Percentiles rank a stretch among this genome's conserved stretches.
phyloP scores from a whole-genome alignment of 2,888 invertebrate species.

The Neuroscelio doddi region DNA sequence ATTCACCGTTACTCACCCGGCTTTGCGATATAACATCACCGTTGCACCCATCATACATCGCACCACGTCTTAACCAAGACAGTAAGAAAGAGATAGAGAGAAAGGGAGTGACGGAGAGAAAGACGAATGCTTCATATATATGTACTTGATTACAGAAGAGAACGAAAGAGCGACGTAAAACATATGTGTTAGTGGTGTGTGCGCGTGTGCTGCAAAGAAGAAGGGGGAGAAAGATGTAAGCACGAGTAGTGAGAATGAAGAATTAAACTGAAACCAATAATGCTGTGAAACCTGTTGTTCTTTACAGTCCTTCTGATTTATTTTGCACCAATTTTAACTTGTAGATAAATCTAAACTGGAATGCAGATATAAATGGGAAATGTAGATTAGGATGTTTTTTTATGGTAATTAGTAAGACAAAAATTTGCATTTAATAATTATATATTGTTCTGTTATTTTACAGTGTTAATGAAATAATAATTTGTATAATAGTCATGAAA shows the following conservation, averaged over 20 bases:
- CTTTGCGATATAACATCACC: conserved; percentile 5
- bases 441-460: no score
- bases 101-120: not conserved
- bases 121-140: not conserved
- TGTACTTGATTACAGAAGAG: conserved; percentile 1
- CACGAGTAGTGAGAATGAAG: conserved; percentile 3
- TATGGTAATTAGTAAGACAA: no score
- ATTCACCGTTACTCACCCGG: conserved; percentile 21
- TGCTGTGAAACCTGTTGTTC: conserved; percentile 13
- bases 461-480: no score
- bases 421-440: no score
- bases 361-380: not conserved
- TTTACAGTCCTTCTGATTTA: not conserved
- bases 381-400: no score
- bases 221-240: conserved; percentile 4
- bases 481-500: no score
- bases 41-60: conserved; percentile 11
- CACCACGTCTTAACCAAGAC: conserved; percentile 22
- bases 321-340: no score
- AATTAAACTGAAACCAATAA: conserved; percentile 12
- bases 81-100: conserved; percentile 4
- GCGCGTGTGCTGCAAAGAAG: conserved; percentile 3
- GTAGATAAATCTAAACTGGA: no score
- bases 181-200: conserved; percentile 10
- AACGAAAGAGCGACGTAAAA: conserved; percentile 12